A percentile compares a stretch with the other conserved stretches of the same genome.
phyloP scores from a whole-genome alignment of 2,888 invertebrate genomes.

The Oscheius onirici region DNA sequence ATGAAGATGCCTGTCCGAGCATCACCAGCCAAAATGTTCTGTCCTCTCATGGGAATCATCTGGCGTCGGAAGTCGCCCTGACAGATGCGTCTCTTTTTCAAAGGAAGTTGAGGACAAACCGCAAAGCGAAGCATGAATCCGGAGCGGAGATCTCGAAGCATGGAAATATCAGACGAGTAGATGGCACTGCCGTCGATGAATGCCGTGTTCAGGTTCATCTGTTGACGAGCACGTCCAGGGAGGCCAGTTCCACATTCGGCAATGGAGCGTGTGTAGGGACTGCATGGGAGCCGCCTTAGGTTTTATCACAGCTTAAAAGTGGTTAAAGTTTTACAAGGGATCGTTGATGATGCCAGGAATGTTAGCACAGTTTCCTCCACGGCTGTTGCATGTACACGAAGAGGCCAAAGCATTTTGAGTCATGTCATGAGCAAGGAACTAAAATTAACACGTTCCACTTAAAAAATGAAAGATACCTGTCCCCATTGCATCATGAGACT shows the following conservation, averaged over 20 bases:
- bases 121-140: slow-evolving; percentile 2
- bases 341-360: background rate
- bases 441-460: slow-evolving; percentile 22
- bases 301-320: background rate
- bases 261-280: slow-evolving; percentile 79
- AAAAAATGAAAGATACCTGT: slow-evolving; percentile 36
- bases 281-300: slow-evolving; percentile 42
- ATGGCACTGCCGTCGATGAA: slow-evolving; percentile 82
- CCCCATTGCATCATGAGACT: slow-evolving; percentile 58
- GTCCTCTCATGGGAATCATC: slow-evolving; percentile 33
- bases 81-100: background rate
- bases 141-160: slow-evolving; percentile 49
- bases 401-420: slow-evolving; percentile 43
- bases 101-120: background rate
- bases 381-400: slow-evolving; percentile 33
- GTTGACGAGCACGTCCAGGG: slow-evolving; percentile 87
- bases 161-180: slow-evolving; percentile 62
- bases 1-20: slow-evolving; percentile 64
- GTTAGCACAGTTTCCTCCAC: slow-evolving; percentile 26
- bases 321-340: background rate
- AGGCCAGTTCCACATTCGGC: slow-evolving; percentile 95
- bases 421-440: slow-evolving; percentile 69
- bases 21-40: slow-evolving; percentile 57
- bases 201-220: slow-evolving; percentile 81
- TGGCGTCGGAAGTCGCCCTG: slow-evolving; percentile 8